phyloP scores from a whole-genome alignment of 2,113 vertebrate species.

The Nycticryphes semicollaris region DNA sequence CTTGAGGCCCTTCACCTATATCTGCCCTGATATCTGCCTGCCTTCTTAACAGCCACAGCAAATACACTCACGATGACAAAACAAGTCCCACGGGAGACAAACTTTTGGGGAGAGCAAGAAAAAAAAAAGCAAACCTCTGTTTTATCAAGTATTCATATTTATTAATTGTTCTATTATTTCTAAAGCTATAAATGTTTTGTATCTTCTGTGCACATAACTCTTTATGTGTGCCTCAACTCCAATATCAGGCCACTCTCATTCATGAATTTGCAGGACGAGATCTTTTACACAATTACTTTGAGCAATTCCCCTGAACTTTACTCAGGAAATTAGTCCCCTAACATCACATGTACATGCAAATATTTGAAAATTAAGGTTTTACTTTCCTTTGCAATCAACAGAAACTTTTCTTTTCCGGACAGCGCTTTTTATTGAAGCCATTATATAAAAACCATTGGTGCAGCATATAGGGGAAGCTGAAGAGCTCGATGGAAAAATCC shows the following conservation, averaged over 20 bases:
- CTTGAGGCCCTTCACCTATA: background rate
- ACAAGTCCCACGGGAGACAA: background rate
- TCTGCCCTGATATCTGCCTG: background rate
- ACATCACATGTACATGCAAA: background rate
- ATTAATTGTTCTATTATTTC: background rate
- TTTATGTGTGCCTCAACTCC: background rate
- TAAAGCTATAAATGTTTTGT: background rate
- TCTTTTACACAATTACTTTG: background rate
- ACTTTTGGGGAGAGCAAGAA: background rate
- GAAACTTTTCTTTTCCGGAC: background rate
- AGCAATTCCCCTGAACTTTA: background rate
- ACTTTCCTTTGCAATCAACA: background rate
- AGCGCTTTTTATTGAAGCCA: background rate
- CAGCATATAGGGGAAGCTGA: background rate
- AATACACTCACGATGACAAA: background rate
- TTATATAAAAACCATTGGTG: background rate
- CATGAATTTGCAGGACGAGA: background rate
- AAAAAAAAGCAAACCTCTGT: background rate
- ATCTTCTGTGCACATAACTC: background rate
- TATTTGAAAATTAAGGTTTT: background rate
- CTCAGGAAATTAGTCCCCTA: background rate
- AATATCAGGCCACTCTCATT: background rate
- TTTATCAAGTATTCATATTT: background rate
- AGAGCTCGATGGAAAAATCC: background rate
- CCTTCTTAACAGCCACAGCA: background rate